These are phyloP conservation scores for Camelus bactrianus DNA, from an alignment of 2,113 vertebrate species.

Conservation along the genomic window DNA sequence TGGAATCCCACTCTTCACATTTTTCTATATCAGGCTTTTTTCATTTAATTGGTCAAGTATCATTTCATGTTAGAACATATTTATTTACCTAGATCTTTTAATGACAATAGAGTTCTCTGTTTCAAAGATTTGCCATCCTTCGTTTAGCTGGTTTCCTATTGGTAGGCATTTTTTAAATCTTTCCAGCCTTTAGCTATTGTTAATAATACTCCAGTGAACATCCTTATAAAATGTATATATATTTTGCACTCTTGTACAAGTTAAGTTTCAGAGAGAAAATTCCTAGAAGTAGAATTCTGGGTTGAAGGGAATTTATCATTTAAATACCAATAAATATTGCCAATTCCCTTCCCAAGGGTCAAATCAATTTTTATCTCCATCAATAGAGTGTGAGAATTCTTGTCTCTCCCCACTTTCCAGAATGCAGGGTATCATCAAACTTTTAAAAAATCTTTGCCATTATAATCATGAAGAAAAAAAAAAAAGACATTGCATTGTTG, in stretches of 20 bases:
- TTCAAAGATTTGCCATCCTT: neutral
- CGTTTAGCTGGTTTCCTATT: neutral
- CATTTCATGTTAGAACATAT: neutral
- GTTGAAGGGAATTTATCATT: neutral
- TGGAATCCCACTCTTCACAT: neutral
- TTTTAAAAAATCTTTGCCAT: neutral
- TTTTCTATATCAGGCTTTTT: neutral
- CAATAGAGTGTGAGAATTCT: neutral
- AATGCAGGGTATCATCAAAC: neutral
- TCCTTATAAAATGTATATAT: neutral
- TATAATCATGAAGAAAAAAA: neutral
- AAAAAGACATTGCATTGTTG: neutral
- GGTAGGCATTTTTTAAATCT: neutral
- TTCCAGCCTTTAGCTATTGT: neutral
- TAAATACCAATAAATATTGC: neutral
- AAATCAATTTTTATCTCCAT: neutral
- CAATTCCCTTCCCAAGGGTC: neutral
- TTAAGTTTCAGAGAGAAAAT: neutral
- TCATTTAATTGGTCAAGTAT: neutral
- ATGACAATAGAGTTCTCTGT: neutral
- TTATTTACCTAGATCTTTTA: neutral
- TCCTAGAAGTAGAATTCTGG: neutral
- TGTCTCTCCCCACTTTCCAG: neutral
- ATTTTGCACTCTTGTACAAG: neutral
- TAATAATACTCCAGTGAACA: neutral